phyloP scores from a whole-genome alignment of 2,888 invertebrate genomes.

The Polyommatus iphigenia region DNA sequence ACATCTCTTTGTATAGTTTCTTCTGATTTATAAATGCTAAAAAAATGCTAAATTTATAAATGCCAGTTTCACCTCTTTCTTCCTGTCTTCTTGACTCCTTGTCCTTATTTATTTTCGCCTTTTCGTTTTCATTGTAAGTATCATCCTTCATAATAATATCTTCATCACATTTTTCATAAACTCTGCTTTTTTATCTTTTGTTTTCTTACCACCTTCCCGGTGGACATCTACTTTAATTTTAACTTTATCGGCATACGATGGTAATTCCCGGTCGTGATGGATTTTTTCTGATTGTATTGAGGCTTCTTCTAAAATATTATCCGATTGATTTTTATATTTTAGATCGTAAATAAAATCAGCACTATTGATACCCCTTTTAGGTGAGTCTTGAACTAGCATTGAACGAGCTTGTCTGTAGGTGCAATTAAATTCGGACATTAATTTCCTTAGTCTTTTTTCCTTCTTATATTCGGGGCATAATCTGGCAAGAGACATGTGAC shows the following conservation, averaged over 20 bases:
- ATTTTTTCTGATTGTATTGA: neutral
- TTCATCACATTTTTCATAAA: neutral
- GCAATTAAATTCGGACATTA: slow-evolving; percentile 11
- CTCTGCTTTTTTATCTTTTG: neutral
- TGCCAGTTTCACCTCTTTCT: neutral
- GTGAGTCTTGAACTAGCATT: neutral
- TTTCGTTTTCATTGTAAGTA: neutral
- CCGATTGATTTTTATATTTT: neutral
- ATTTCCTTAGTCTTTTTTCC: slow-evolving; percentile 11
- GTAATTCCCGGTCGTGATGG: neutral
- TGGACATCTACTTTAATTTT: neutral
- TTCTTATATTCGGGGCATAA: slow-evolving; percentile 27
- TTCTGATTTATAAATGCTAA: neutral
- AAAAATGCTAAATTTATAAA: too few species aligned
- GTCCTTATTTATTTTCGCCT: neutral
- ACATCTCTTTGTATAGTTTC: neutral
- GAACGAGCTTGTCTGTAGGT: slow-evolving; percentile 1
- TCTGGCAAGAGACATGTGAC: slow-evolving; percentile 14
- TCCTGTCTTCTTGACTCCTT: neutral
- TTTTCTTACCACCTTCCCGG: neutral
- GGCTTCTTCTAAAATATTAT: neutral
- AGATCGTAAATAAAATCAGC: neutral
- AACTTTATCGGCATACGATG: neutral
- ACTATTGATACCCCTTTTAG: neutral
- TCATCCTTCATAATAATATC: neutral